Evolutionary conservation across 1,140 invertebrate genomes (phyloP), one percentile per base, ranked within the genome.

Genomic region (Argopecten irradians): DNA sequence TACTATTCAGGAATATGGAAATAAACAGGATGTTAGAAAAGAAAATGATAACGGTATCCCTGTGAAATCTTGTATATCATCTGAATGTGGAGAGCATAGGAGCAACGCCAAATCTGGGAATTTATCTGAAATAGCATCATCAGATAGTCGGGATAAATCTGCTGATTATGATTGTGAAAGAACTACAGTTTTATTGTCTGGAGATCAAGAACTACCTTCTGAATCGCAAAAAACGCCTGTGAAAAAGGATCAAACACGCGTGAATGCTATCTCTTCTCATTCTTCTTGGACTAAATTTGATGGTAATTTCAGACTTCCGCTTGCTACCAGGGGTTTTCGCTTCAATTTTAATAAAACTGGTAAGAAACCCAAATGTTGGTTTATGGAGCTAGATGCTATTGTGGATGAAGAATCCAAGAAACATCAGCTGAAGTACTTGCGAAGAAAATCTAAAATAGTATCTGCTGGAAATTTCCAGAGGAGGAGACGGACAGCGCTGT

Each of bases 341-440:
- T 93, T 93, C 82, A 93, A 93, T 87, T 92, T 91, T 86, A 88
- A 90, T 0, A 93, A 93, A 87, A 92, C 39, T 84, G 92, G 92
- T 11, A 93, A 92, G 35, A 93, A 93, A 36, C 91, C 92, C 2
- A 91, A 91, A 41, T 89, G 89, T 32, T 92, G 92, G 92, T 93
- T 92, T 87, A 93, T 93, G 92, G 90, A 93, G 46, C 86, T 86
- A 33, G 85, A 91, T 34, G 86, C 88, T 22, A 93, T n/a, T n/a
- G n/a, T 93, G 92, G 84, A 93, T 89, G 89, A 89, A 87, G 82
- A 90, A 32, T 86, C 88, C 34, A 87, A 87, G 85, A 87, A 88
- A 39, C 89, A 88, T 84, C 91, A 93, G 33, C 85, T 86, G 36
- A 89, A 87, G 34, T 91, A 92, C 34, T 35, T 92, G 28, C 82